Evolutionary conservation across 30 jellyfish, hydroid and myxozoan genomes (phyloP), one percentile per base, ranked within the genome.

Genomic region (Mastigias papua): DNA sequence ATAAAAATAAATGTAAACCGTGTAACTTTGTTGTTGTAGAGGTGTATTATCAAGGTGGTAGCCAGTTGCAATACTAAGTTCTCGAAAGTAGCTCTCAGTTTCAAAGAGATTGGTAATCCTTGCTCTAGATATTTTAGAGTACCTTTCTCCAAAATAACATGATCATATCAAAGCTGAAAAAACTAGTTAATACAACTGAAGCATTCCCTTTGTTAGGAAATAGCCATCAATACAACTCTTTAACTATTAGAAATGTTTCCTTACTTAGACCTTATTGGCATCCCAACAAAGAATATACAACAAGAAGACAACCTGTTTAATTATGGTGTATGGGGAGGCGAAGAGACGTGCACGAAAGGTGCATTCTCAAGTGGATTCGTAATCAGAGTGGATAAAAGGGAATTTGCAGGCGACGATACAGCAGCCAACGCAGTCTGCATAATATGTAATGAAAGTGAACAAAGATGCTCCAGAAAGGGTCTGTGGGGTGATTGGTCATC

Each of bases 321-420:
- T 28, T 82, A 48, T 34, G 92, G 92, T 17, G 5, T 77, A n/a
- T 82, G 84, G 84, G 85, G 92, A 8, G 92, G 92, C 28, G 48
- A 46, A 78, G 78, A 82, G 22, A 17, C 32, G 11, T 82, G 92
- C 86, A 1, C 19, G 32, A 82, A 82, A n/a, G 92, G 92, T 0
- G 46, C 21, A 4, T 68, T 82, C 42, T 76, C 92, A 0, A 30
- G 28, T 1, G 92, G 77, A 0, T 82, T 82, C 78, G 0, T 31
- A n/a, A 1, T 82, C 13, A 82, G 26, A 51, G 80, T 67, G 15
- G 92, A 34, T 0, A 51, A 20, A 28, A 8, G 29, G 35, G 58
- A 46, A 5, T 0, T 19, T 42, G 37, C 35, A 16, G 70, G 70
- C 2, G 92, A 82, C 49, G 92, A 82, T 49, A 82, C 92, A 27